Base-by-base conservation (phyloP, 1,140 invertebrate species). In the Adelges cooleyi region DNA sequence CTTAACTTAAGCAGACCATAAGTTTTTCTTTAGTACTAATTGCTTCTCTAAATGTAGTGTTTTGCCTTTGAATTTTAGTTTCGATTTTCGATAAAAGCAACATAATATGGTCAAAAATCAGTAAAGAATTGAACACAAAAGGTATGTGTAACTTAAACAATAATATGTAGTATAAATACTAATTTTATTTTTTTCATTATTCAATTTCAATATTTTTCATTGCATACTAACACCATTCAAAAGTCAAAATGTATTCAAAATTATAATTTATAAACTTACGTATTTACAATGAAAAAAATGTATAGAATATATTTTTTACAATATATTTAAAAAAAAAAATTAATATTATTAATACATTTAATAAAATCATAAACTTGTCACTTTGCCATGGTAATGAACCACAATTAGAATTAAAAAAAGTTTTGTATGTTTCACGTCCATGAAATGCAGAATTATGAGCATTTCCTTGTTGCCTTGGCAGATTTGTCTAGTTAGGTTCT, bases 311-410 rank as follows among this genome's bases (percentile, higher is more conserved):
- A n/a, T n/a, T n/a, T n/a, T n/a, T n/a, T n/a, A n/a, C n/a, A n/a
- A n/a, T n/a, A 48, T 49, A 13, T 23, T 8, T 49, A 49, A 25
- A 23, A 17, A 50, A 8, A 9, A 17, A 8, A n/a, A 27, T 50
- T 27, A 25, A 50, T 27, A 17, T 27, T 29, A 27, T 50, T 27
- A 27, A 8, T 50, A 17, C 17, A 38, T 8, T 38, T 38, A 38
- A 25, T 27, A 50, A 2, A 50, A n/a, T n/a, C n/a, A n/a, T n/a
- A 3, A 25, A 50, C 17, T 50, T 50, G 0, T 62, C 23, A 4
- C 0, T 44, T 52, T 67, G 46, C 62, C 67, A 67, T 13, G 67
- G 2, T 25, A 67, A 46, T 38, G 59, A 66, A 20, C 67, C 67
- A 66, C 0, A 33, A 0, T 66, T 40, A 0, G n/a, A 20, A 38